These are phyloP conservation scores for Coranthus polyacanthus DNA, from an alignment of 2,797 vertebrate genomes.

Conservation along the genomic window DNA sequence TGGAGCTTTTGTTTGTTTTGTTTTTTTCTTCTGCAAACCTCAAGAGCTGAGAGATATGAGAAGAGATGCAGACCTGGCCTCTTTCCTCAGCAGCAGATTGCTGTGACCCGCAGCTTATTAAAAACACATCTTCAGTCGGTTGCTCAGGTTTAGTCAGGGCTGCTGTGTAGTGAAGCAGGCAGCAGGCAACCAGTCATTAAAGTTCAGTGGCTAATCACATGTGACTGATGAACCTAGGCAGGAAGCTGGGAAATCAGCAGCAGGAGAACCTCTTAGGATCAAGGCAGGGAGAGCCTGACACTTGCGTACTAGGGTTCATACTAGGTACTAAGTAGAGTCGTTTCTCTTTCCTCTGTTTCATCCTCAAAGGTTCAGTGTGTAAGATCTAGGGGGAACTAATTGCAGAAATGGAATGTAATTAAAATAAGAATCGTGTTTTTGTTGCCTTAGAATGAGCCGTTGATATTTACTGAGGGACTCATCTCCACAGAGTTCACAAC, in stretches of 20 bases:
- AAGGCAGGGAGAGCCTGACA: constrained; percentile 3
- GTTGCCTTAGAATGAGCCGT: too few species aligned
- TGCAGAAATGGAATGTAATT: not conserved
- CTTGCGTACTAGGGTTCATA: too few species aligned
- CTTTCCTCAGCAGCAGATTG: constrained; percentile 32
- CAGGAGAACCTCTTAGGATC: constrained; percentile 11
- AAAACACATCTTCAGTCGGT: constrained; percentile 43
- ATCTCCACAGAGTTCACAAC: too few species aligned
- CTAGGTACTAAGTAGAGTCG: not conserved
- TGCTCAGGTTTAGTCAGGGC: constrained; percentile 25
- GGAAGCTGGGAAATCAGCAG: constrained; percentile 18
- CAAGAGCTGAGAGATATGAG: constrained; percentile 4
- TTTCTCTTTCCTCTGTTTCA: not conserved
- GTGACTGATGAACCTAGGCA: constrained; percentile 30
- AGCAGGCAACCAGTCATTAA: constrained; percentile 1
- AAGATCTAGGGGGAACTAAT: too few species aligned
- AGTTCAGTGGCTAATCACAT: constrained; percentile 38
- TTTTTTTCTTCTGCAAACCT: not conserved
- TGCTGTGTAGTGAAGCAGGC: constrained; percentile 1
- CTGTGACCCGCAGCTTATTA: constrained; percentile 51
- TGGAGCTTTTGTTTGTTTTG: too few species aligned
- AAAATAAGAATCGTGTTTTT: too few species aligned
- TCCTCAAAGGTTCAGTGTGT: not conserved
- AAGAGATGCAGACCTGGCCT: not conserved
- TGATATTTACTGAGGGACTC: too few species aligned